Percentiles rank a stretch among this genome's conserved stretches.
Conservation (phyloP, 1,140 invertebrate genomes). For the Lerema accius region DNA sequence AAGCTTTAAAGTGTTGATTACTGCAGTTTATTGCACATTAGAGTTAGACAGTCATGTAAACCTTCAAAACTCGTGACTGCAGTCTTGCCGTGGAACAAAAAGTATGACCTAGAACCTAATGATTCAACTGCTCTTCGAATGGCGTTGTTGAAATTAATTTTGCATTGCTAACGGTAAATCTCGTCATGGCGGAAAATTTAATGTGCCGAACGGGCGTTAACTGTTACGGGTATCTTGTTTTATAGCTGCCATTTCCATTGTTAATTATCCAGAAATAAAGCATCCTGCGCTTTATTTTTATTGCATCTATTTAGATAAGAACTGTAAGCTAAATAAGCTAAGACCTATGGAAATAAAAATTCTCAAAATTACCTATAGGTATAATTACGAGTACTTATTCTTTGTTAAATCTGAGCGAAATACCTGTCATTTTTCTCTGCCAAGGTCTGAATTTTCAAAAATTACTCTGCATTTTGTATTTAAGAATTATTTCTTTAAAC, state of each 20-base stretch:
- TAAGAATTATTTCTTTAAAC: too few species aligned
- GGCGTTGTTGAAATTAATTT: slow-evolving; percentile 38
- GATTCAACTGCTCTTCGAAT: slow-evolving; percentile 40
- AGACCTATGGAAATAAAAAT: too few species aligned
- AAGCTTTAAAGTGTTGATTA: too few species aligned
- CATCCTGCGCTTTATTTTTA: slow-evolving; percentile 1
- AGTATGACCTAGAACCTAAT: slow-evolving; percentile 54
- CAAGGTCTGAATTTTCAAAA: too few species aligned
- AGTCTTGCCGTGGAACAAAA: slow-evolving; percentile 38
- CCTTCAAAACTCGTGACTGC: slow-evolving; percentile 43
- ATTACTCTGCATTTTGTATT: too few species aligned
- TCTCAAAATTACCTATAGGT: too few species aligned
- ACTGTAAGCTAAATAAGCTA: too few species aligned
- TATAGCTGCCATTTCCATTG: slow-evolving; percentile 25
- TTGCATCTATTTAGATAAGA: slow-evolving; percentile 9
- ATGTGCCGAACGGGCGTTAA: slow-evolving; percentile 28
- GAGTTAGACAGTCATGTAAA: slow-evolving; percentile 31
- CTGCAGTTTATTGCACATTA: too few species aligned
- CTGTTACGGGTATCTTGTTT: slow-evolving; percentile 22
- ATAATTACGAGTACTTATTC: too few species aligned
- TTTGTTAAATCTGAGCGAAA: too few species aligned
- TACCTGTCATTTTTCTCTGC: too few species aligned
- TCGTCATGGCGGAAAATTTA: slow-evolving; percentile 32
- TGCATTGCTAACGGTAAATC: slow-evolving; percentile 33
- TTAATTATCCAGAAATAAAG: slow-evolving; percentile 31